Evolutionary conservation across 2,113 vertebrate genomes (phyloP).

Genomic region (Prunella fulvescens): DNA sequence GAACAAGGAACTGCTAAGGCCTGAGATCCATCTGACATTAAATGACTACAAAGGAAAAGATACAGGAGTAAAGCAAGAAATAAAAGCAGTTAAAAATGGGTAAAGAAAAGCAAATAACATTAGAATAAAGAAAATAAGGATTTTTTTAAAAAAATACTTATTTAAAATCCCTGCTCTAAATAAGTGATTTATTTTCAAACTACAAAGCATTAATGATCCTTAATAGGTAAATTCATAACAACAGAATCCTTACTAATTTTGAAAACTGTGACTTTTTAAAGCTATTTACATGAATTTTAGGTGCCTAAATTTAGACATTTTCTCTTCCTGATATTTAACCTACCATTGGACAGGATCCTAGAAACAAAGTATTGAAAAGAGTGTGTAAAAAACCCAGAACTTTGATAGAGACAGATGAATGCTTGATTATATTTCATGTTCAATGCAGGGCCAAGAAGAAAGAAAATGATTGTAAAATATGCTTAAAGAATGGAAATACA

Average conservation of each 20-base stretch:
- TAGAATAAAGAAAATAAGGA: background rate
- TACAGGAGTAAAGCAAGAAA: background rate
- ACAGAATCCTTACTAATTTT: background rate
- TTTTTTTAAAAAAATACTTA: background rate
- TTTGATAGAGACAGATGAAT: background rate
- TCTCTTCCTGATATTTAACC: background rate
- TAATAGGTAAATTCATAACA: background rate
- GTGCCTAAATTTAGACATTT: background rate
- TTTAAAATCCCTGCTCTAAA: background rate
- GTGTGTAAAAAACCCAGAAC: background rate
- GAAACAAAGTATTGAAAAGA: background rate
- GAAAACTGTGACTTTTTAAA: background rate
- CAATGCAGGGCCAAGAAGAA: background rate
- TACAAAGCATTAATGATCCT: background rate
- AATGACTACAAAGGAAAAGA: background rate
- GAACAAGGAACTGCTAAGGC: background rate
- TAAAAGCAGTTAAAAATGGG: background rate
- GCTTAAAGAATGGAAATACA: background rate
- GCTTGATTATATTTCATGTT: background rate
- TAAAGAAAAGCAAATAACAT: background rate
- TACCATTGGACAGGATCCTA: background rate
- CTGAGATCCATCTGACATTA: background rate
- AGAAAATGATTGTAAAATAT: background rate
- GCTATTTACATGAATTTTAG: background rate
- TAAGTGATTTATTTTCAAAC: background rate